Conservation (phyloP, 1,140 invertebrate species). For the Elymnias hypermnestra region DNA sequence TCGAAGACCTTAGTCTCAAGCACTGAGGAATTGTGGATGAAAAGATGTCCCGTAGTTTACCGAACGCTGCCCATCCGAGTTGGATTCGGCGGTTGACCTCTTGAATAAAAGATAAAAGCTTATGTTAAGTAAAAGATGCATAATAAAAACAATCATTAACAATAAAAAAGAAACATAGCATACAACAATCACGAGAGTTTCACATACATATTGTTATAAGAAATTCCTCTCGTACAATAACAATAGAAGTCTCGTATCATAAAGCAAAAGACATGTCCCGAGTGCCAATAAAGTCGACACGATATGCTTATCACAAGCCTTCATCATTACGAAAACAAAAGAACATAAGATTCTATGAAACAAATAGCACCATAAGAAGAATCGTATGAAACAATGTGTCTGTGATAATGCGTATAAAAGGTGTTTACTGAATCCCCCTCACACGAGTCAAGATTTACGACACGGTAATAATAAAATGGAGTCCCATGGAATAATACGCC, state of each 20-base stretch:
- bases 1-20: too few species aligned
- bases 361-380: constrained; percentile 8
- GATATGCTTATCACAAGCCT: constrained; percentile 12
- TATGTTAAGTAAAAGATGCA: too few species aligned
- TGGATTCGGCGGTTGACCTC: too few species aligned
- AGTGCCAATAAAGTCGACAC: constrained; percentile 12
- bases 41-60: too few species aligned
- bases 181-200: too few species aligned
- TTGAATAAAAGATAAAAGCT: too few species aligned
- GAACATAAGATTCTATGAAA: constrained; percentile 11
- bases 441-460: background rate
- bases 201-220: background rate
- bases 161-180: too few species aligned
- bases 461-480: background rate
- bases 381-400: constrained; percentile 19
- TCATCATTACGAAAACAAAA: constrained; percentile 17
- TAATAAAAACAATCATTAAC: too few species aligned
- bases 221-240: background rate
- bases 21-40: too few species aligned
- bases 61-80: too few species aligned
- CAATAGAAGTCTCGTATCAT: background rate
- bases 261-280: background rate
- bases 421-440: constrained; percentile 6
- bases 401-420: constrained; percentile 14
- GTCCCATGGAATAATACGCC: background rate